phyloP scores from a whole-genome alignment of 2,888 invertebrate species.

The Cryptus armator region DNA sequence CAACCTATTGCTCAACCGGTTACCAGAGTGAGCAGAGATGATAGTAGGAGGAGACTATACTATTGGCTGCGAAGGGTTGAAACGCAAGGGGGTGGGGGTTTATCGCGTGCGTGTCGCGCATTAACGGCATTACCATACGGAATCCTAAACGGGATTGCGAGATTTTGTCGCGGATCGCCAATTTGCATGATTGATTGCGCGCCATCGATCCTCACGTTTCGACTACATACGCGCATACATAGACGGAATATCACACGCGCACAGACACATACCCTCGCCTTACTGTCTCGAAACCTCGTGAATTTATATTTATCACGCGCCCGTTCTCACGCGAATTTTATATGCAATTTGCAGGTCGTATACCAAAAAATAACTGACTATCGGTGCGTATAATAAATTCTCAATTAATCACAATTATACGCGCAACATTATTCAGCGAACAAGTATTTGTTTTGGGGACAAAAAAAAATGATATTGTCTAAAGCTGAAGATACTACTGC shows the following conservation, averaged over 20 bases:
- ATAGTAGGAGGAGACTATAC: neutral
- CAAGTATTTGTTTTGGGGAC: neutral
- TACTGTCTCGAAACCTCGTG: slow-evolving; percentile 32
- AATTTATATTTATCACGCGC: slow-evolving; percentile 61
- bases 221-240: slow-evolving; percentile 37
- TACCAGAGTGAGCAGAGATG: slow-evolving; percentile 2
- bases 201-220: slow-evolving; percentile 70
- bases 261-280: slow-evolving; percentile 47
- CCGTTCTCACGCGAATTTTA: slow-evolving; percentile 47
- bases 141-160: slow-evolving; percentile 79
- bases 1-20: neutral
- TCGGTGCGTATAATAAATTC: slow-evolving; percentile 66
- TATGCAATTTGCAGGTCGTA: slow-evolving; percentile 49
- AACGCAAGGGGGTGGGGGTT: slow-evolving; percentile 51
- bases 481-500: no score
- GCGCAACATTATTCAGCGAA: slow-evolving; percentile 31
- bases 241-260: neutral
- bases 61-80: slow-evolving; percentile 10
- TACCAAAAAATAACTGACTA: slow-evolving; percentile 51
- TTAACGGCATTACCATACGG: slow-evolving; percentile 81
- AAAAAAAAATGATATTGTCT: neutral
- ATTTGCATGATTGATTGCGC: slow-evolving; percentile 83
- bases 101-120: slow-evolving; percentile 74
- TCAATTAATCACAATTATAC: slow-evolving; percentile 61
- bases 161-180: slow-evolving; percentile 79